phyloP scores from a whole-genome alignment of 2,113 vertebrate genomes.

The Charadrius vociferus region DNA sequence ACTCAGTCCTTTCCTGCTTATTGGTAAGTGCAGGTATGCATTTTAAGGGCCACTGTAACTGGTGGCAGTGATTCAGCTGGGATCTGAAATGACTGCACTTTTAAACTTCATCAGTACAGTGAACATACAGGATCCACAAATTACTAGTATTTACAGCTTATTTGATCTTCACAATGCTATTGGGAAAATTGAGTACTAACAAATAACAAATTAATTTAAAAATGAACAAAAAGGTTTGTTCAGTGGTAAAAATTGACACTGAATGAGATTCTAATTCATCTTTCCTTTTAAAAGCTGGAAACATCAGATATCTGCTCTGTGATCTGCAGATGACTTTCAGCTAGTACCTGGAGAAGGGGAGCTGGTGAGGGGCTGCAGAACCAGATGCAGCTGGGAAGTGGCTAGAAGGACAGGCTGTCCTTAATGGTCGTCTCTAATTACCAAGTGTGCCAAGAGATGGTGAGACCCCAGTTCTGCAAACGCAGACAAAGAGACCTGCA shows the following conservation, averaged over 20 bases:
- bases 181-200: background rate
- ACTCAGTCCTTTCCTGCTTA: background rate
- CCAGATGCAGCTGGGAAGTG: background rate
- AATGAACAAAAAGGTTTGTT: background rate
- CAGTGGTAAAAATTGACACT: background rate
- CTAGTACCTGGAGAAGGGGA: background rate
- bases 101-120: background rate
- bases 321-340: background rate
- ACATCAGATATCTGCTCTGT: background rate
- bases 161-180: background rate
- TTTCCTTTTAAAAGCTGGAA: background rate
- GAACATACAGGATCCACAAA: background rate
- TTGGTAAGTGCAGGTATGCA: fast-evolving
- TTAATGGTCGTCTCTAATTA: background rate
- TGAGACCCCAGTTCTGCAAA: background rate
- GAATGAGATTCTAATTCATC: background rate
- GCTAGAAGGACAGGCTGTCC: background rate
- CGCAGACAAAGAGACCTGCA: background rate
- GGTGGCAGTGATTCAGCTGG: background rate
- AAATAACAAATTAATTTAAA: background rate
- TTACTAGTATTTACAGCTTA: background rate
- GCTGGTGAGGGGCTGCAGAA: background rate
- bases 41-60: background rate
- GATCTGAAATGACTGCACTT: background rate
- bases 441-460: background rate